phyloP scores from a whole-genome alignment of 2,113 vertebrate species.

The Alces alces region DNA sequence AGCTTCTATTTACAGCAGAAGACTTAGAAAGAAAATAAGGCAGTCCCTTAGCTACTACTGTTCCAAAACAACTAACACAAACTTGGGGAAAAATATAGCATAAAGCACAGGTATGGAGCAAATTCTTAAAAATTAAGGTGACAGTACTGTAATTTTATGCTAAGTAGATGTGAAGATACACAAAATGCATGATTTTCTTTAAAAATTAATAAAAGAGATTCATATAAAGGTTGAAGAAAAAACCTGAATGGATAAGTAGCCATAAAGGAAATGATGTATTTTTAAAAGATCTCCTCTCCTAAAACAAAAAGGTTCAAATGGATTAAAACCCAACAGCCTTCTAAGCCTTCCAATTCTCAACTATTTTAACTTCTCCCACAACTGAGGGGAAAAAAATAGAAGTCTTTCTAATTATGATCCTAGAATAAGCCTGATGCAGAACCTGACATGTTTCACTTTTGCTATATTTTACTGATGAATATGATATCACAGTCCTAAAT shows the following conservation, averaged over 20 bases:
- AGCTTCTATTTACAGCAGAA: not conserved
- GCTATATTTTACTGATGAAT: not conserved
- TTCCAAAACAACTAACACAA: not conserved
- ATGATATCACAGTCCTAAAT: not conserved
- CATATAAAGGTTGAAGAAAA: not conserved
- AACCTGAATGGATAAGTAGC: not conserved
- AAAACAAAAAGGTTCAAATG: slow-evolving; percentile 3
- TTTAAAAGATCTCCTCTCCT: not conserved
- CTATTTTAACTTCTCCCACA: not conserved
- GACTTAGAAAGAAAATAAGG: not conserved
- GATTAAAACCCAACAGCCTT: not conserved
- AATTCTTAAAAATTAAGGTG: not conserved
- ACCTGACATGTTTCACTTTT: not conserved
- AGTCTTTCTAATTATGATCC: not conserved
- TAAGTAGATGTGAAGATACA: slow-evolving; percentile 5
- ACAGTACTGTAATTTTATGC: not conserved
- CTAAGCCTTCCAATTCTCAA: not conserved
- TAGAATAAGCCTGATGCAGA: not conserved
- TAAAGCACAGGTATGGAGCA: not conserved
- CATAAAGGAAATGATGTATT: not conserved
- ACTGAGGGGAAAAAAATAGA: not conserved
- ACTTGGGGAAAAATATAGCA: not conserved
- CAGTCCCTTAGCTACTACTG: not conserved
- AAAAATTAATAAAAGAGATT: not conserved
- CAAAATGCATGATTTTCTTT: not conserved